Percentiles rank a stretch among this genome's conserved stretches.
phyloP scores from a whole-genome alignment of 2,113 vertebrate species.

The Lepus timidus region DNA sequence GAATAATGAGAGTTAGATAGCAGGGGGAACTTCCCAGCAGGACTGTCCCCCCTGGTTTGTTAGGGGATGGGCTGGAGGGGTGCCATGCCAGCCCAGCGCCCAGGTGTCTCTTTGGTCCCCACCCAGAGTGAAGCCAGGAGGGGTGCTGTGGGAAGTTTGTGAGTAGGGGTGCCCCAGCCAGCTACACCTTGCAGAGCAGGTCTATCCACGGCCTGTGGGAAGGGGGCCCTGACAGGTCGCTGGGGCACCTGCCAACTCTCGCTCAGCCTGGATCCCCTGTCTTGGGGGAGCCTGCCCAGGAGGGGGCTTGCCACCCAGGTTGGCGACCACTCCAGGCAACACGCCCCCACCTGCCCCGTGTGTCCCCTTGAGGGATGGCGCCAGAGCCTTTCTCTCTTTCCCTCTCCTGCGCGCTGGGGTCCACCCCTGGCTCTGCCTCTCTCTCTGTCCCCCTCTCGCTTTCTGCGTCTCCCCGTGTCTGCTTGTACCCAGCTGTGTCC shows the following conservation, averaged over 20 bases:
- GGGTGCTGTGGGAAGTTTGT: background rate
- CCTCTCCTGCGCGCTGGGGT: background rate
- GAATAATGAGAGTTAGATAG: background rate
- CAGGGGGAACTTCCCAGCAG: background rate
- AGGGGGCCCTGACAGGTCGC: too few relatives aligned
- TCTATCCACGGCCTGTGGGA: too few relatives aligned
- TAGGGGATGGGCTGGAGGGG: background rate
- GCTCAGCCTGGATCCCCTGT: background rate
- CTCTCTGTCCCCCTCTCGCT: background rate
- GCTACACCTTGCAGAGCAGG: background rate
- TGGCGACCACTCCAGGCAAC: background rate
- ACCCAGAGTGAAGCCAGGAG: background rate
- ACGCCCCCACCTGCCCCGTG: background rate
- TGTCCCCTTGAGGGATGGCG: background rate
- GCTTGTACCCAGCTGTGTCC: background rate
- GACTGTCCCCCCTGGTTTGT: background rate
- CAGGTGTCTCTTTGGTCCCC: background rate
- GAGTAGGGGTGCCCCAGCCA: background rate
- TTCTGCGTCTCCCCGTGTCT: background rate
- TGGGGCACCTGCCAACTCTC: background rate
- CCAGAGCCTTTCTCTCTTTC: background rate
- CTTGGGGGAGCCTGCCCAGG: background rate
- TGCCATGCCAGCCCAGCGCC: background rate
- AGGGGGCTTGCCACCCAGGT: background rate
- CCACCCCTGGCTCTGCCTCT: background rate